A percentile compares a stretch with the other conserved stretches of the same genome.
These are phyloP conservation scores for Seladonia tumulorum DNA, from an alignment of 2,888 invertebrate species.

Conservation along the genomic window DNA sequence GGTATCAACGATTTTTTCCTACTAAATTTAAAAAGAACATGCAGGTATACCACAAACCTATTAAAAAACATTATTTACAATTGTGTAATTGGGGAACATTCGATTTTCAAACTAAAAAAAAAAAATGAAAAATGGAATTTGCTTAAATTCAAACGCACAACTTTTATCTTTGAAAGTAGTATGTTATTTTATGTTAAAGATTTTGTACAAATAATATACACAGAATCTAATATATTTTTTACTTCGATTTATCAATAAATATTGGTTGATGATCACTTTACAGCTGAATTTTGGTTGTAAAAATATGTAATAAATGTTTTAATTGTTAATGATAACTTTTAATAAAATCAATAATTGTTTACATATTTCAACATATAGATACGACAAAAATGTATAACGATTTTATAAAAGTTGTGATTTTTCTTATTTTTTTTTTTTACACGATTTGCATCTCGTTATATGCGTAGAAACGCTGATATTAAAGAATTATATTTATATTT, in stretches of 20 bases:
- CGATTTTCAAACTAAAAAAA: background rate
- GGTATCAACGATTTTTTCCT: background rate
- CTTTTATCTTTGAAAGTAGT: constrained; percentile 1
- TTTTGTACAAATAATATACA: background rate
- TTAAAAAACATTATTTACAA: background rate
- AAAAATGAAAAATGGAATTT: background rate
- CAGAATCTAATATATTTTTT: background rate
- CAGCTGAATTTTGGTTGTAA: background rate
- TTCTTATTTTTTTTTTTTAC: background rate
- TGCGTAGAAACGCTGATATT: background rate
- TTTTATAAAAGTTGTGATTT: background rate
- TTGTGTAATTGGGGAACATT: background rate
- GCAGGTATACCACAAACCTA: background rate
- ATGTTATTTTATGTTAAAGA: background rate
- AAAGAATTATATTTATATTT: background rate
- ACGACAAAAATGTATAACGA: background rate
- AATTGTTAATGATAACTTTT: background rate
- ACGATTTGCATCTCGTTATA: background rate
- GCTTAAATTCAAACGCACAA: background rate
- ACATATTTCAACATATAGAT: background rate
- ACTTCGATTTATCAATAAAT: background rate
- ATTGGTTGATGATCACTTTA: constrained; percentile 1
- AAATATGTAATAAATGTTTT: constrained; percentile 1
- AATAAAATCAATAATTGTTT: background rate
- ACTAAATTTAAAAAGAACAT: background rate